These are phyloP conservation scores for Agrochola circellaris DNA, from an alignment of 2,888 invertebrate genomes.

Conservation along the genomic window DNA sequence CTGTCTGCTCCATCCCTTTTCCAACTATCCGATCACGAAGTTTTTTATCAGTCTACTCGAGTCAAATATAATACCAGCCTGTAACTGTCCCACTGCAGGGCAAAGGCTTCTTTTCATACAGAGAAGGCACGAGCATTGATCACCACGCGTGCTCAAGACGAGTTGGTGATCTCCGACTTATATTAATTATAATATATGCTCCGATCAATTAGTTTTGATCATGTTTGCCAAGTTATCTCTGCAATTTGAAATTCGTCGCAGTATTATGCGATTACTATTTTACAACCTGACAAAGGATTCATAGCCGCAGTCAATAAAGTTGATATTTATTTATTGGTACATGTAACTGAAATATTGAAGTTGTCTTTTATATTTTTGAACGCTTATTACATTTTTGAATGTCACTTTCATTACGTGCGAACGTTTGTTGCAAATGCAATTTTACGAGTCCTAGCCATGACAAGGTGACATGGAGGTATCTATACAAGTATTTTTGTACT, in stretches of 20 bases:
- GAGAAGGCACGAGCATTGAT: too few relatives aligned
- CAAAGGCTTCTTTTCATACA: too few relatives aligned
- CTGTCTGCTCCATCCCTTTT: constrained; percentile 5
- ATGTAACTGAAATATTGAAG: neutral
- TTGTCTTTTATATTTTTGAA: constrained; percentile 22
- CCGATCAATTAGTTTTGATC: constrained; percentile 24
- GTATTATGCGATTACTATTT: neutral
- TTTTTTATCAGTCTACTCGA: constrained; percentile 20
- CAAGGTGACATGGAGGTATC: constrained; percentile 39
- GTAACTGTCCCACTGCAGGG: too few relatives aligned
- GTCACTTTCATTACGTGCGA: constrained; percentile 39
- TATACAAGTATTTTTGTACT: constrained; percentile 37
- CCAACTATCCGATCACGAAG: constrained; percentile 5
- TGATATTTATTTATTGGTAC: constrained; percentile 28
- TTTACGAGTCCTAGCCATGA: constrained; percentile 14
- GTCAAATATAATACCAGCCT: constrained; percentile 18
- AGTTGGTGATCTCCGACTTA: too few relatives aligned
- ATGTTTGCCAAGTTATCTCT: constrained; percentile 26
- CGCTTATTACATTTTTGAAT: constrained; percentile 24
- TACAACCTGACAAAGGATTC: constrained; percentile 36
- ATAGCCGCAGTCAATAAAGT: constrained; percentile 16
- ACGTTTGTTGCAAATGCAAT: constrained; percentile 45
- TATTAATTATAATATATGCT: neutral
- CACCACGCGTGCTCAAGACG: too few relatives aligned
- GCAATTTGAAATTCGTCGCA: constrained; percentile 23